Evolutionary conservation across 2,888 invertebrate species (phyloP), one percentile per base, ranked within the genome.

Genomic region (Ophion ventricosus): DNA sequence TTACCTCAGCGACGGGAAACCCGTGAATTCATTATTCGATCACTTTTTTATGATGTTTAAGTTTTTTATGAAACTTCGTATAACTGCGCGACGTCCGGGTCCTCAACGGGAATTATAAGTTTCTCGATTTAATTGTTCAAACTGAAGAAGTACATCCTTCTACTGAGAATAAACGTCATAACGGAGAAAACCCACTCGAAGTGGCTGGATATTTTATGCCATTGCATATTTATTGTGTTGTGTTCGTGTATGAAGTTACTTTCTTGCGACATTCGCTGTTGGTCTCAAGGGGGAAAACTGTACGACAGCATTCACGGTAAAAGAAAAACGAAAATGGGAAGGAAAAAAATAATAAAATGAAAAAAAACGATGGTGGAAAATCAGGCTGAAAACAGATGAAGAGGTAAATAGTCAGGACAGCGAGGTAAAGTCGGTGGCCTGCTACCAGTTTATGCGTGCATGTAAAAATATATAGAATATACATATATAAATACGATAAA

Each of bases 211-310:
- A 72, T 80, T 64, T 64, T 17, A 61, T 80, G 59, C 61, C 35
- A 69, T 80, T 23, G 76, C 67, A 69, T 74, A 80, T 84, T 84
- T 80, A 80, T 54, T 61, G 11, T 26, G 61, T 77, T 80, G 61
- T 73, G 73, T 63, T 74, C 63, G 61, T 77, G 73, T 73, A 80
- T 35, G 64, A 72, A 64, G 61, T 35, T 40, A 72, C 67, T 77
- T 61, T 49, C 26, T 57, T 63, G 61, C 49, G 69, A 74, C 57
- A 20, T 43, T 35, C 23, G 49, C 40, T 40, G 26, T 43, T 56
- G n/a, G n/a, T 69, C 80, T 77, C 84, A 23, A 20, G 77, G 67
- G 80, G 14, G 17, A 10, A 83, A 61, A 11, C 25, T 17, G 59
- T 11, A 20, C 35, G 57, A 57, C 70, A 35, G 20, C 29, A 57